phyloP scores from a whole-genome alignment of 2,888 invertebrate species.

The Acleris cristana region DNA sequence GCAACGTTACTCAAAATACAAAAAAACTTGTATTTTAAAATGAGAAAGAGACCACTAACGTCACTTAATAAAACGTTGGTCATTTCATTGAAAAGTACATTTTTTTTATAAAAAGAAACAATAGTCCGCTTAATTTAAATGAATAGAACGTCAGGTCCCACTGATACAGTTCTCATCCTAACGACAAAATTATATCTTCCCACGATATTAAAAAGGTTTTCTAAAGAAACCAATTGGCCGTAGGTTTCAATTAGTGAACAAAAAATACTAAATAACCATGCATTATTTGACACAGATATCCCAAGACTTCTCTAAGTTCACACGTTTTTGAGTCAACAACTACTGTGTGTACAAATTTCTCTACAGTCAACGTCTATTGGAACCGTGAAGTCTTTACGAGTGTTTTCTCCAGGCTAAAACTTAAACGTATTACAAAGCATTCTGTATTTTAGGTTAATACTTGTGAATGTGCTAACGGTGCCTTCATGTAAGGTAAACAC shows the following conservation, averaged over 20 bases:
- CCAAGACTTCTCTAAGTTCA: conserved; percentile 18
- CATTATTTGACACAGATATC: conserved; percentile 13
- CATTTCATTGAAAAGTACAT: no score
- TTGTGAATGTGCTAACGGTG: no score
- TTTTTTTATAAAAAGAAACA: no score
- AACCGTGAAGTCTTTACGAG: conserved; percentile 9
- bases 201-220: conserved; percentile 22
- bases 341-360: conserved; percentile 31
- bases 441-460: background rate
- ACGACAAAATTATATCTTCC: conserved; percentile 6
- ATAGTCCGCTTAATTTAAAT: background rate
- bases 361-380: conserved; percentile 23
- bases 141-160: background rate
- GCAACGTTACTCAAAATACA: background rate
- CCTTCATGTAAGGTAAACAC: no score
- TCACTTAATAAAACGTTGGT: no score
- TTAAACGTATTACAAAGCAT: conserved; percentile 7
- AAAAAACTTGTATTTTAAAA: no score
- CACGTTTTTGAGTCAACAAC: conserved; percentile 30
- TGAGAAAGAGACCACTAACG: no score
- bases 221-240: conserved; percentile 18
- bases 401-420: conserved; percentile 16
- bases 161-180: conserved; percentile 1
- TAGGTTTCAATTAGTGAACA: conserved; percentile 8
- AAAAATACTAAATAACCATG: conserved; percentile 22